phyloP scores from a whole-genome alignment of 2,888 invertebrate genomes.

The Ypsolopha sequella region DNA sequence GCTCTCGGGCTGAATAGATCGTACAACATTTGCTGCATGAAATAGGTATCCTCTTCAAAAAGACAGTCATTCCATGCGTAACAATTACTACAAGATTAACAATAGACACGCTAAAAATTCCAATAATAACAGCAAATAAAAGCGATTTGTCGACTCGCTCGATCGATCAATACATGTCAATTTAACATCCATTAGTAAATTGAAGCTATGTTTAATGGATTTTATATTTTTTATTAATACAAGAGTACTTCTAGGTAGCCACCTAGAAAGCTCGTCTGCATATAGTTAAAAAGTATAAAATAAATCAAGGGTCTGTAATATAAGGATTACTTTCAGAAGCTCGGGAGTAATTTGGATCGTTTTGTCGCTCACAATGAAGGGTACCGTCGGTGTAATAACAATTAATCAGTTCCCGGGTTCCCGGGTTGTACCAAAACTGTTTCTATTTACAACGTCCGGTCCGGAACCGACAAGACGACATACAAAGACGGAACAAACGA shows the following conservation, averaged over 20 bases:
- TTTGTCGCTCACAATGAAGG: neutral
- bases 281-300: no score
- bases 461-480: slow-evolving; percentile 14
- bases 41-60: neutral
- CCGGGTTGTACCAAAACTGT: slow-evolving; percentile 17
- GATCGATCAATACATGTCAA: neutral
- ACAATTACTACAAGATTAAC: neutral
- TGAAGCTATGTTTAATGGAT: neutral
- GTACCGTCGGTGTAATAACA: slow-evolving; percentile 35
- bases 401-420: slow-evolving; percentile 37
- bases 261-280: no score
- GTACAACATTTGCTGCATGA: no score
- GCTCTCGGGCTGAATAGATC: slow-evolving; percentile 13
- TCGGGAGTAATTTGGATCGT: no score
- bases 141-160: neutral
- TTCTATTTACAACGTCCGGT: slow-evolving; percentile 44
- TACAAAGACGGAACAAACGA: neutral
- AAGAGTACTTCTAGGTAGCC: no score
- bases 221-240: no score
- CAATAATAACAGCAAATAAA: neutral
- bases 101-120: no score
- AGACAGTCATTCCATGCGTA: neutral
- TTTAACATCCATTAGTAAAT: slow-evolving; percentile 6
- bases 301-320: no score
- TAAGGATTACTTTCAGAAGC: no score